Evolutionary conservation across 2,113 vertebrate genomes (phyloP).

Genomic region (Chrysemys picta): DNA sequence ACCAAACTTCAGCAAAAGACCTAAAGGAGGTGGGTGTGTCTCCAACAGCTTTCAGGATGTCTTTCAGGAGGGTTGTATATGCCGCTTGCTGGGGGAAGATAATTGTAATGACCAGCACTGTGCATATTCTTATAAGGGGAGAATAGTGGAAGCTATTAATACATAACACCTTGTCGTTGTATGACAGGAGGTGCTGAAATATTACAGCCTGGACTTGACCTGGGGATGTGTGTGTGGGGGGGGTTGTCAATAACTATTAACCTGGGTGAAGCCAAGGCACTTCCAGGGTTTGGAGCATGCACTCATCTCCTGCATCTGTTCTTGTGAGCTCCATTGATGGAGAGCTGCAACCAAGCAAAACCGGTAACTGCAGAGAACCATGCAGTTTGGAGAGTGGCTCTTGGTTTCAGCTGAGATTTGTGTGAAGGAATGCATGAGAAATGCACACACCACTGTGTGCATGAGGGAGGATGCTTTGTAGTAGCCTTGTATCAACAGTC

Average conservation of each 20-base stretch:
- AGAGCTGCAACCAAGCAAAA: background rate
- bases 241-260: constrained; percentile 39
- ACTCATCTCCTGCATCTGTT: background rate
- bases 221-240: no score
- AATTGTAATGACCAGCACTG: fast-evolving
- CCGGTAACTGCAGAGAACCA: fast-evolving
- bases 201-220: background rate
- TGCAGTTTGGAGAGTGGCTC: no score
- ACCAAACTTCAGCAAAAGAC: fast-evolving
- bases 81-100: fast-evolving
- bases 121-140: fast-evolving
- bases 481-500: fast-evolving
- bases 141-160: background rate
- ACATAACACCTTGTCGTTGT: background rate
- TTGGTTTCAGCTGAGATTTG: fast-evolving
- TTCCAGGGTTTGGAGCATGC: background rate
- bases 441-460: background rate
- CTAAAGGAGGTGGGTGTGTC: no score
- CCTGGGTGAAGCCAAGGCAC: background rate
- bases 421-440: fast-evolving
- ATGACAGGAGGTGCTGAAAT: constrained; percentile 30
- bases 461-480: fast-evolving
- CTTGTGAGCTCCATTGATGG: background rate
- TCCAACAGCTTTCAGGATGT: fast-evolving
- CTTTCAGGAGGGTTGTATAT: fast-evolving